Evolutionary conservation across 2,113 vertebrate genomes (phyloP).

Genomic region (Silurus asotus): DNA sequence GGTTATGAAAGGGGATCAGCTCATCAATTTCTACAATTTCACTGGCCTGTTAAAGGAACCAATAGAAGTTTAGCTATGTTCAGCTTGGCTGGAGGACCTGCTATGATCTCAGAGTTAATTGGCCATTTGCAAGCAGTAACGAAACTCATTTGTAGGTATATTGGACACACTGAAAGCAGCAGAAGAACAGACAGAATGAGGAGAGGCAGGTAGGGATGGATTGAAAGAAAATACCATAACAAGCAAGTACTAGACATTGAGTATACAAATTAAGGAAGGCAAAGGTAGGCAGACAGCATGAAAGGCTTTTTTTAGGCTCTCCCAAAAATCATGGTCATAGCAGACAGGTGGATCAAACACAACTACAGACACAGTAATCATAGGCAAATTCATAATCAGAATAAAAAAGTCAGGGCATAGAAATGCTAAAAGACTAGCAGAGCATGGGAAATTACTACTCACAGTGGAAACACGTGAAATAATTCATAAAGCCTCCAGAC

Average conservation of each 20-base stretch:
- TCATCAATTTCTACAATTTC: constrained; percentile 22
- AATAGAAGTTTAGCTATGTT: neutral
- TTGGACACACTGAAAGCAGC: constrained; percentile 26
- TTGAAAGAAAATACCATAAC: neutral
- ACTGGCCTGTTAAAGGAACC: constrained; percentile 28
- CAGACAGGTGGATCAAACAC: constrained; percentile 6
- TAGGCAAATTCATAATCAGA: constrained; percentile 17
- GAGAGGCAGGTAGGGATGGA: no score
- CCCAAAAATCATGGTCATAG: neutral
- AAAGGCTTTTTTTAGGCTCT: neutral
- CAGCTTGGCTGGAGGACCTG: constrained; percentile 23
- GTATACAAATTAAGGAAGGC: constrained; percentile 7
- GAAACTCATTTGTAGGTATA: constrained; percentile 4
- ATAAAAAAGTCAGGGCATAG: neutral
- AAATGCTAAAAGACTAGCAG: neutral
- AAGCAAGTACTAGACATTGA: neutral
- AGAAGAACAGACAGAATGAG: neutral
- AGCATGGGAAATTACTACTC: neutral
- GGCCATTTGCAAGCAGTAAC: constrained; percentile 4
- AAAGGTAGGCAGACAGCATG: constrained; percentile 11
- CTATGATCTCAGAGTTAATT: constrained; percentile 10
- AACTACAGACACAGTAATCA: constrained; percentile 8
- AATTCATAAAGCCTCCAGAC: neutral
- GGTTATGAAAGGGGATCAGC: constrained; percentile 14
- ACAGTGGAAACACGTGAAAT: constrained; percentile 24